These are phyloP conservation scores for Rhizoglyphus robini DNA, from an alignment of 1,140 invertebrate species.

Conservation along the genomic window DNA sequence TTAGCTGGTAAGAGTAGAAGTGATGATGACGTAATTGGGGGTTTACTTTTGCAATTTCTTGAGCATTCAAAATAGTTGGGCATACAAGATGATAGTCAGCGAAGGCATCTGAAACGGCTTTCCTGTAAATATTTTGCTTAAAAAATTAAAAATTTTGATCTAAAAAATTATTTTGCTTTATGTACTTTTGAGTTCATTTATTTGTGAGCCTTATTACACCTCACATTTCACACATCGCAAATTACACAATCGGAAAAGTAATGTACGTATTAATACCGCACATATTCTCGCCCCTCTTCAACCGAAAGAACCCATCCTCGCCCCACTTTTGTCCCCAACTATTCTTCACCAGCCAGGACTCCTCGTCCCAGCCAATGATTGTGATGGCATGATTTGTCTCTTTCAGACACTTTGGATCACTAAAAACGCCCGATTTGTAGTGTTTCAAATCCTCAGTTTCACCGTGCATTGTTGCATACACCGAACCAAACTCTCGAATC, in stretches of 20 bases:
- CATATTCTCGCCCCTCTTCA: conserved; percentile 7
- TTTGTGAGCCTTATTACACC: too few species aligned
- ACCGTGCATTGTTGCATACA: neutral
- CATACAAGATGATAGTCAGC: too few species aligned
- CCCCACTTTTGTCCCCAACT: conserved; percentile 18
- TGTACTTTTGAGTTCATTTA: too few species aligned
- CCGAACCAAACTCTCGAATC: neutral
- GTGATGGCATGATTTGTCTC: conserved; percentile 4
- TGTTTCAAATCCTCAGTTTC: neutral
- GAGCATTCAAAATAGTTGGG: too few species aligned
- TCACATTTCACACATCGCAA: too few species aligned
- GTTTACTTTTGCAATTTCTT: too few species aligned
- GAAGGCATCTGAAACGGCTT: too few species aligned
- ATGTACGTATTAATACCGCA: conserved; percentile 13
- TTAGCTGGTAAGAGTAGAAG: too few species aligned
- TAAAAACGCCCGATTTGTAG: neutral
- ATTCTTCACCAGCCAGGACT: conserved; percentile 14
- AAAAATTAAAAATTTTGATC: too few species aligned
- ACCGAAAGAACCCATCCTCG: conserved; percentile 9
- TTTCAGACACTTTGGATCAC: neutral
- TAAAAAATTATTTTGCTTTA: too few species aligned
- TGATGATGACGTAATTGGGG: too few species aligned
- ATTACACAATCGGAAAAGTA: conserved; percentile 2
- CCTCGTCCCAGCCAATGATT: conserved; percentile 1
- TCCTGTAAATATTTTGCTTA: too few species aligned